Evolutionary conservation across 2,113 vertebrate species (phyloP).

Genomic region (Mirza zaza): DNA sequence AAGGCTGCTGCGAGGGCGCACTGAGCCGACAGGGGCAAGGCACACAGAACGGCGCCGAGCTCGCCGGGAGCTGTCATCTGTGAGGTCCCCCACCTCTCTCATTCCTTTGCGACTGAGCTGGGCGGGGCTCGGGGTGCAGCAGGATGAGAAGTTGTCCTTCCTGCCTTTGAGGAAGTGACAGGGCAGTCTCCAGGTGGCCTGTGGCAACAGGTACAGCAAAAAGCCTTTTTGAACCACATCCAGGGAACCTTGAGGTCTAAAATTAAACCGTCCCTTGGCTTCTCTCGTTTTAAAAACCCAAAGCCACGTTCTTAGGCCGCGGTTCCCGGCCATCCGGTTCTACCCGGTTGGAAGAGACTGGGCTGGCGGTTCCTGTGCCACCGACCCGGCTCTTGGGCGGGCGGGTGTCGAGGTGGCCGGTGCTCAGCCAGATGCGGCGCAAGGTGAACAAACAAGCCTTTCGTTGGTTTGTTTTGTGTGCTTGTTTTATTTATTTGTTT

Average conservation of each 20-base stretch:
- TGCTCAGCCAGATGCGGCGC: fast-evolving
- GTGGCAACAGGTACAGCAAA: neutral
- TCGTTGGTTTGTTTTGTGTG: neutral
- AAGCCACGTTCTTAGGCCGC: neutral
- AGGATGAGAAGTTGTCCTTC: neutral
- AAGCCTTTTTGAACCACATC: neutral
- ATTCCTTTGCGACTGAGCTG: neutral
- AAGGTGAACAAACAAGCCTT: neutral
- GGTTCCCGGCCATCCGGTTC: fast-evolving
- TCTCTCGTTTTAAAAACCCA: neutral
- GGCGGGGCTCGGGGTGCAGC: neutral
- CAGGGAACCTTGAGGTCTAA: neutral
- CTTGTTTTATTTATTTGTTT: too few species aligned
- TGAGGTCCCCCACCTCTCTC: neutral
- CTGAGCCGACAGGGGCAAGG: neutral
- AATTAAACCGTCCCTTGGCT: neutral
- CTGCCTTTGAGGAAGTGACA: neutral
- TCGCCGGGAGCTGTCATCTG: fast-evolving
- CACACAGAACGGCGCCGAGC: neutral
- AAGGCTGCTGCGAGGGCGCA: neutral
- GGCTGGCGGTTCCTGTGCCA: neutral
- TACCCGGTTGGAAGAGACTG: fast-evolving
- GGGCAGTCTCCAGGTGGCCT: neutral
- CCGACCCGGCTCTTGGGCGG: fast-evolving
- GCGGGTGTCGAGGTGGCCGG: neutral